Evolutionary conservation across 2,888 invertebrate genomes (phyloP).

Genomic region (Petrophora chlorosata): DNA sequence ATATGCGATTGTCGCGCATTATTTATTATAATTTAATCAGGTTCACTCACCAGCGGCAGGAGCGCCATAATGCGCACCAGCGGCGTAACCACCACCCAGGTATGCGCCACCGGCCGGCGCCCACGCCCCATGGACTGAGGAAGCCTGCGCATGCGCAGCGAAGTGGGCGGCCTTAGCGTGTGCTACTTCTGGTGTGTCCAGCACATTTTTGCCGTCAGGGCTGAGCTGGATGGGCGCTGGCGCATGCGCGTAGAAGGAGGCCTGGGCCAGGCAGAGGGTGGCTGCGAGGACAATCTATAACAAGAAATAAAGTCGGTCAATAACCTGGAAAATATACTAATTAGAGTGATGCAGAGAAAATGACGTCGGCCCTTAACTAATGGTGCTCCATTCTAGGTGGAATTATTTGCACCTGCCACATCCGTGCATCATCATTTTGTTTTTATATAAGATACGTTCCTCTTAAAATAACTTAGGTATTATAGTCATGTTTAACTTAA

Average conservation of each 20-base stretch:
- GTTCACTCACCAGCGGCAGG: slow-evolving; percentile 70
- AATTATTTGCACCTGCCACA: too few relatives aligned
- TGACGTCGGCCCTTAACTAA: too few relatives aligned
- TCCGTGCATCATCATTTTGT: too few relatives aligned
- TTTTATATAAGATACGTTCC: too few relatives aligned
- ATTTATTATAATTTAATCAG: background rate
- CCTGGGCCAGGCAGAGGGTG: slow-evolving; percentile 78
- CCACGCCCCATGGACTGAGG: slow-evolving; percentile 76
- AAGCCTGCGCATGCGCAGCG: slow-evolving; percentile 77
- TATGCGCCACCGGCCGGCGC: slow-evolving; percentile 59
- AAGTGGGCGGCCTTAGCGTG: slow-evolving; percentile 78
- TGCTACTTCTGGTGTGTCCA: slow-evolving; percentile 83
- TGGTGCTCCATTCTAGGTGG: too few relatives aligned
- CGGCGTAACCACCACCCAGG: slow-evolving; percentile 52
- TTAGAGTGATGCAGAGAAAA: too few relatives aligned
- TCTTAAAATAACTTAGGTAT: too few relatives aligned
- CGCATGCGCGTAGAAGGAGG: slow-evolving; percentile 80
- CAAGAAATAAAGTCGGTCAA: slow-evolving; percentile 13
- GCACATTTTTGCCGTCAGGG: slow-evolving; percentile 78
- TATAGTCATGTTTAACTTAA: too few relatives aligned
- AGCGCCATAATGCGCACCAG: slow-evolving; percentile 69
- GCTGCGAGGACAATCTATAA: slow-evolving; percentile 76
- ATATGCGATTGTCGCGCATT: too few relatives aligned
- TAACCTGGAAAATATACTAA: background rate
- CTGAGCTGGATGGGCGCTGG: slow-evolving; percentile 76